Conservation (phyloP, 2,113 vertebrate genomes). For the Phoxinus phoxinus region DNA sequence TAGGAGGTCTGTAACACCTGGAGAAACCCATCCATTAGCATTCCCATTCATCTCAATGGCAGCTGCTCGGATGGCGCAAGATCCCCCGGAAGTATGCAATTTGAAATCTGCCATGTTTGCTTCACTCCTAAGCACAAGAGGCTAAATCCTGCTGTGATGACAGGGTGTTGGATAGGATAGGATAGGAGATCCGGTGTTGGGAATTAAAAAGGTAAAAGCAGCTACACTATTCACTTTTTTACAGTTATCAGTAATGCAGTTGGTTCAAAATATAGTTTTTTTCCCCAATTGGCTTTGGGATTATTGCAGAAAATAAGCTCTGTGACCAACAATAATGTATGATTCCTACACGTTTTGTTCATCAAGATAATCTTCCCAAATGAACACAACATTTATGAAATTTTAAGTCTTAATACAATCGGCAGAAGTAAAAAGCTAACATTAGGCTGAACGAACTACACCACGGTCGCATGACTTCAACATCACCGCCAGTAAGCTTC, state of each 20-base stretch:
- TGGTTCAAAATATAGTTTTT: neutral
- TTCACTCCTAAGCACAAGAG: neutral
- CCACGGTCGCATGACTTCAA: no score
- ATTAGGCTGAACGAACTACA: no score
- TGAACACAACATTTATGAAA: no score
- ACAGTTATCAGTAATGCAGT: neutral
- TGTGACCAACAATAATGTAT: no score
- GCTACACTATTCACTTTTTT: neutral
- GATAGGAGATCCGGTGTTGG: neutral
- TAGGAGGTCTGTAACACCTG: neutral
- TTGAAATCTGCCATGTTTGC: neutral
- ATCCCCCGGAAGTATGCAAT: neutral
- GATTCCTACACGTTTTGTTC: no score
- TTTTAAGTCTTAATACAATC: no score
- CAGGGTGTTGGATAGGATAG: no score
- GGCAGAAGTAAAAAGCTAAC: no score
- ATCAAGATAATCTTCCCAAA: no score
- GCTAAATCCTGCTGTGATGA: neutral
- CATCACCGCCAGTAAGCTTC: no score
- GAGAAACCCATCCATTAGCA: conserved; percentile 15
- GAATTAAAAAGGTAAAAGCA: neutral
- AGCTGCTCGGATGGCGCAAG: conserved; percentile 2
- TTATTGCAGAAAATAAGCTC: no score
- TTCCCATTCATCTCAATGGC: conserved; percentile 28
- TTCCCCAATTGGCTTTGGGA: no score